Percentiles rank a stretch among this genome's conserved stretches.
These are phyloP conservation scores for Trematomus bernacchii DNA, from an alignment of 2,797 vertebrate species.

Conservation along the genomic window DNA sequence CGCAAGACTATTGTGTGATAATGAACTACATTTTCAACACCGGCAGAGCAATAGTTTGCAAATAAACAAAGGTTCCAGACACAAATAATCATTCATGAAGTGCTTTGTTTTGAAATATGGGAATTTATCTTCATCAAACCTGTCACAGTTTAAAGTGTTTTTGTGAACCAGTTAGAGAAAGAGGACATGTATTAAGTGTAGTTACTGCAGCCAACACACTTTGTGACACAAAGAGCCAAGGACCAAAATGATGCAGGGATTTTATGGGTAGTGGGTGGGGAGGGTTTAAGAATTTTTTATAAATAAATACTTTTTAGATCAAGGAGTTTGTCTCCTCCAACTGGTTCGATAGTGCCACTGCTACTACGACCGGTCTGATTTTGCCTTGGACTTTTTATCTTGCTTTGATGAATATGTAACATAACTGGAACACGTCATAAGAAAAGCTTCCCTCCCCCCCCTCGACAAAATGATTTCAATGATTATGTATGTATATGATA, in stretches of 20 bases:
- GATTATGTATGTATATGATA: conserved; percentile 57
- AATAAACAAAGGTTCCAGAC: conserved; percentile 30
- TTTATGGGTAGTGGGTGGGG: background rate
- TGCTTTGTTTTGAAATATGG: conserved; percentile 19
- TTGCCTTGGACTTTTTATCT: conserved; percentile 28
- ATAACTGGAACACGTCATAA: conserved; percentile 11
- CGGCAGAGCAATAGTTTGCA: conserved; percentile 45
- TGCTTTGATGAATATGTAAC: conserved; percentile 38
- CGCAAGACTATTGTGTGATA: conserved; percentile 47
- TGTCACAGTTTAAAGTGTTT: conserved; percentile 20
- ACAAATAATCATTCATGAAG: conserved; percentile 15
- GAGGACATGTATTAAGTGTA: conserved; percentile 11
- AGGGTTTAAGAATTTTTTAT: background rate
- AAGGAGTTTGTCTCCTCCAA: background rate
- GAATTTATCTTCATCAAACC: conserved; percentile 25
- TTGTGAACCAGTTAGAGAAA: conserved; percentile 10
- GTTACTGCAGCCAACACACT: conserved; percentile 8
- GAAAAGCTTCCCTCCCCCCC: background rate
- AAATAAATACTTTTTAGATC: background rate
- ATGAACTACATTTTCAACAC: conserved; percentile 47
- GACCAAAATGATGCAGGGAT: conserved; percentile 36
- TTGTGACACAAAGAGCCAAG: conserved; percentile 10
- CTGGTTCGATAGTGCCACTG: background rate
- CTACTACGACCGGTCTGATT: conserved; percentile 21
- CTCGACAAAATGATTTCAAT: conserved; percentile 16